phyloP scores from a whole-genome alignment of 2,888 invertebrate genomes.

The Chironomus tentans region DNA sequence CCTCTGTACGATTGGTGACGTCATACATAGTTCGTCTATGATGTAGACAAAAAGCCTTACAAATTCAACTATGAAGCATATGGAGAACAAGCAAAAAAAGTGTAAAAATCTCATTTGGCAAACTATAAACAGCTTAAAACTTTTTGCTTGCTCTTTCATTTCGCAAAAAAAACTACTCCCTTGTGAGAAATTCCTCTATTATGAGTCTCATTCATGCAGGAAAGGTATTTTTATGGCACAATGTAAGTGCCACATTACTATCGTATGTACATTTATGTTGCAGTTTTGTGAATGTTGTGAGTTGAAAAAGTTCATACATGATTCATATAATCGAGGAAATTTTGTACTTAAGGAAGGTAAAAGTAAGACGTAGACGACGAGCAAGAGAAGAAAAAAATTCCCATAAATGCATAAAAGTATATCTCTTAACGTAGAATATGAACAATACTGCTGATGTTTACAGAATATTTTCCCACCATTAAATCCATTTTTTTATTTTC shows the following conservation, averaged over 20 bases:
- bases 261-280: no score
- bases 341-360: not conserved
- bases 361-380: not conserved
- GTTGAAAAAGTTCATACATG: no score
- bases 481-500: not conserved
- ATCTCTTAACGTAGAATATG: not conserved
- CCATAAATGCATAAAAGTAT: not conserved
- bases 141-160: not conserved
- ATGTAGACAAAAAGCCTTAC: not conserved
- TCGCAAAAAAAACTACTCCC: no score
- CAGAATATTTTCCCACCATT: slow-evolving; percentile 14
- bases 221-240: no score
- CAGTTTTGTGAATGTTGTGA: no score
- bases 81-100: not conserved
- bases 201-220: no score
- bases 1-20: no score
- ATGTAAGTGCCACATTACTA: no score
- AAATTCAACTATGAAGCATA: not conserved
- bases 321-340: no score
- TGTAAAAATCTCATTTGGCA: slow-evolving; percentile 13
- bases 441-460: not conserved
- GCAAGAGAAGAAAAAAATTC: not conserved
- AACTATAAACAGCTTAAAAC: slow-evolving; percentile 22
- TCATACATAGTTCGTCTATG: no score
- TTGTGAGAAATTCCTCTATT: no score